A percentile compares a stretch with the other conserved stretches of the same genome.
Evolutionary conservation across 2,113 vertebrate species (phyloP).

Genomic region (Cryptotis parvus): DNA sequence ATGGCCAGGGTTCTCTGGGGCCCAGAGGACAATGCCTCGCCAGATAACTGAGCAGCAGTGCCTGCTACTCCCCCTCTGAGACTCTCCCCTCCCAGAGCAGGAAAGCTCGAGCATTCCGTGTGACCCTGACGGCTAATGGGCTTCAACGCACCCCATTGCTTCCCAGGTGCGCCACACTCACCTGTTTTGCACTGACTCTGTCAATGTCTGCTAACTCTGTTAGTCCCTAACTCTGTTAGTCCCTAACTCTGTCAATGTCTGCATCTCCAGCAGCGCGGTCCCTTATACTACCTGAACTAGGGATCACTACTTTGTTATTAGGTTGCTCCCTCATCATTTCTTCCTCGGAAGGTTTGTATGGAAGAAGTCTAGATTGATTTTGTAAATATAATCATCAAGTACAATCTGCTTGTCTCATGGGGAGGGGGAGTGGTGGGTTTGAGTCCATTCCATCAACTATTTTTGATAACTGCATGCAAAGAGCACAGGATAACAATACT

Average conservation of each 20-base stretch:
- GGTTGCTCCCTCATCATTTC: neutral
- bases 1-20: constrained; percentile 32
- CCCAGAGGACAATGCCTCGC: constrained; percentile 22
- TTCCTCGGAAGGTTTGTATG: neutral
- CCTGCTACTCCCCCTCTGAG: neutral
- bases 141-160: no score
- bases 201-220: neutral
- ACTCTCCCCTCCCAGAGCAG: neutral
- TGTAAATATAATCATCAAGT: neutral
- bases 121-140: no score
- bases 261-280: neutral
- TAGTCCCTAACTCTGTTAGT: no score
- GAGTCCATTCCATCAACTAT: neutral
- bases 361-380: neutral
- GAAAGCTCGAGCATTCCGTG: neutral
- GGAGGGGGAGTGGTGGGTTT: no score
- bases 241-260: neutral
- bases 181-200: fast-evolving
- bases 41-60: neutral
- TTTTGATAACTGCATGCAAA: neutral
- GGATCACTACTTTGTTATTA: neutral
- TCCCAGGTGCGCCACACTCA: neutral
- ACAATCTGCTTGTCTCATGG: neutral
- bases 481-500: no score
- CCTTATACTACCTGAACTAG: neutral